phyloP scores from a whole-genome alignment of 2,888 invertebrate species.

The Chymomyza procnemis region DNA sequence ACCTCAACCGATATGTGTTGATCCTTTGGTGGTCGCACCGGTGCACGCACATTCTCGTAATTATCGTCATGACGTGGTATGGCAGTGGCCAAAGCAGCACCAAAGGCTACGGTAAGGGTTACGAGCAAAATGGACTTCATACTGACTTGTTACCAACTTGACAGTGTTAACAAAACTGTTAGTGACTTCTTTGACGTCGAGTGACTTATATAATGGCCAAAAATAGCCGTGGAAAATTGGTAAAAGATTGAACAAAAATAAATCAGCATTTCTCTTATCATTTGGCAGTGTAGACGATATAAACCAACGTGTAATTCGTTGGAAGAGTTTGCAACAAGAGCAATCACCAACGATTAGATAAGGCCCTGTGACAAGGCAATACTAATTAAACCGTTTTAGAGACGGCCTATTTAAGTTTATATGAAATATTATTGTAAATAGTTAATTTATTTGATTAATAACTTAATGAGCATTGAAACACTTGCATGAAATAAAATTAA shows the following conservation, averaged over 20 bases:
- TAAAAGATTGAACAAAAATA: neutral
- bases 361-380: neutral
- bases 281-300: neutral
- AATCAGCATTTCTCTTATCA: neutral
- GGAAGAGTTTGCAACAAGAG: constrained; percentile 17
- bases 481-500: too few species aligned
- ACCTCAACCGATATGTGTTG: constrained; percentile 17
- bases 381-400: neutral
- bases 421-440: neutral
- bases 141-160: neutral
- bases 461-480: too few species aligned
- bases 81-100: neutral
- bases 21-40: constrained; percentile 4
- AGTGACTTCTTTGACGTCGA: neutral
- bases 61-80: constrained; percentile 5
- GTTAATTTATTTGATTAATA: neutral
- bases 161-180: neutral
- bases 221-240: neutral
- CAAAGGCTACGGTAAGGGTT: neutral
- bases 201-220: neutral
- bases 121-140: neutral
- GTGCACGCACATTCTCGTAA: constrained; percentile 2
- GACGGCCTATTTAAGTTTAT: neutral
- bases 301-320: neutral
- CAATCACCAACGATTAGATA: constrained; percentile 47